Percentiles rank a stretch among this genome's conserved stretches.
Conservation (phyloP, 1,140 invertebrate genomes). For the Trichonephila clavipes region DNA sequence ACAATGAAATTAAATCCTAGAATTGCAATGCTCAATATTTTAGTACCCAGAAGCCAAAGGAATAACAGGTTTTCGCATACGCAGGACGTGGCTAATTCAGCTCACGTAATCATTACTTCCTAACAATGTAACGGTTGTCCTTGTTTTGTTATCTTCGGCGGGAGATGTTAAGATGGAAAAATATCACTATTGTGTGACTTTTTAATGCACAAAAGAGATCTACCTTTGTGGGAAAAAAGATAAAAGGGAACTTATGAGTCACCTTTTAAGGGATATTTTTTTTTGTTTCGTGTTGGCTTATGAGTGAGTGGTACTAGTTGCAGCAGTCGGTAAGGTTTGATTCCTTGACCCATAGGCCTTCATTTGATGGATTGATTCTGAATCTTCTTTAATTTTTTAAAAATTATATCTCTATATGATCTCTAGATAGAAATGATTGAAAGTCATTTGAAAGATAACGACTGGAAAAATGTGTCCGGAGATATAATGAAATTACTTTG, state of each 20-base stretch:
- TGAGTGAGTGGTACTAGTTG: too few species aligned
- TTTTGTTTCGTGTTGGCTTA: neutral
- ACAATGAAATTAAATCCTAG: conserved; percentile 13
- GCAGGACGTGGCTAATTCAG: neutral
- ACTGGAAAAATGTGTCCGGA: too few species aligned
- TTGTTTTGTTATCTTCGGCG: conserved; percentile 4
- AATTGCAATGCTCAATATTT: neutral
- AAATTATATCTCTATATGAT: too few species aligned
- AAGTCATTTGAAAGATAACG: too few species aligned
- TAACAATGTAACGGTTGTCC: conserved; percentile 25
- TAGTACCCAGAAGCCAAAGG: neutral
- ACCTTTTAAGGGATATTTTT: neutral
- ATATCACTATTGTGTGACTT: neutral
- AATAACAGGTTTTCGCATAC: neutral
- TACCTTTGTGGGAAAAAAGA: neutral
- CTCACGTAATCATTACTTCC: conserved; percentile 7
- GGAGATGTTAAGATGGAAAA: neutral
- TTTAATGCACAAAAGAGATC: conserved; percentile 9
- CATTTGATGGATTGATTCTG: too few species aligned
- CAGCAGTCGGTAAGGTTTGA: too few species aligned
- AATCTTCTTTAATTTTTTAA: too few species aligned
- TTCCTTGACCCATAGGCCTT: too few species aligned
- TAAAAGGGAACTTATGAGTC: neutral
- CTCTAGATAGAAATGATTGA: too few species aligned
- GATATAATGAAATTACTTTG: too few species aligned